These are phyloP conservation scores for Amiota minor DNA, from an alignment of 2,888 invertebrate species.

Conservation along the genomic window DNA sequence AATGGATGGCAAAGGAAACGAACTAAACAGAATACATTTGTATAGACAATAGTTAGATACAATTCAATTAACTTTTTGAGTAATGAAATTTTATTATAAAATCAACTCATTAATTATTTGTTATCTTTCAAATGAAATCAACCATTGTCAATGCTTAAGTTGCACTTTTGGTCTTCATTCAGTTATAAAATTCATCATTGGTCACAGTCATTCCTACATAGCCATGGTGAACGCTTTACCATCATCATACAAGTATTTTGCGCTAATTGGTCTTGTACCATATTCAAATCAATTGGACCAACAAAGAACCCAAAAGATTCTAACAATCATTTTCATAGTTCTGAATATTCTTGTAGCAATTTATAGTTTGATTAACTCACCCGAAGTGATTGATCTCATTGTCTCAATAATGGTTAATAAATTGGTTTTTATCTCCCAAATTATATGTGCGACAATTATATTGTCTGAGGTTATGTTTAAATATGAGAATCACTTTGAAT, in stretches of 20 bases:
- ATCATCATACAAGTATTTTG: background rate
- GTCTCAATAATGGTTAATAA: background rate
- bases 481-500: background rate
- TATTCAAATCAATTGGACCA: background rate
- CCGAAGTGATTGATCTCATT: background rate
- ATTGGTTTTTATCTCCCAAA: background rate
- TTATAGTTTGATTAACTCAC: background rate
- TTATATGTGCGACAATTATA: background rate
- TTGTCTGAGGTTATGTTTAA: conserved; percentile 1
- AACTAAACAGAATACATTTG: too few relatives aligned
- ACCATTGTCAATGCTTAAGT: too few relatives aligned
- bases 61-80: too few relatives aligned
- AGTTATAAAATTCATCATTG: background rate
- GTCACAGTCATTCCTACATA: background rate
- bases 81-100: too few relatives aligned
- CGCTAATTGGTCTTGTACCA: conserved; percentile 24
- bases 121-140: too few relatives aligned
- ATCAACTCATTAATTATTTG: too few relatives aligned
- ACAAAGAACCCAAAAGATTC: conserved; percentile 4
- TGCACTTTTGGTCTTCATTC: background rate
- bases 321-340: background rate
- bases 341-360: background rate
- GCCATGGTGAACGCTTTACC: conserved; percentile 6
- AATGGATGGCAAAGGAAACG: too few relatives aligned
- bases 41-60: too few relatives aligned